These are phyloP conservation scores for Ceratina calcarata DNA, from an alignment of 1,140 invertebrate species.

Conservation along the genomic window DNA sequence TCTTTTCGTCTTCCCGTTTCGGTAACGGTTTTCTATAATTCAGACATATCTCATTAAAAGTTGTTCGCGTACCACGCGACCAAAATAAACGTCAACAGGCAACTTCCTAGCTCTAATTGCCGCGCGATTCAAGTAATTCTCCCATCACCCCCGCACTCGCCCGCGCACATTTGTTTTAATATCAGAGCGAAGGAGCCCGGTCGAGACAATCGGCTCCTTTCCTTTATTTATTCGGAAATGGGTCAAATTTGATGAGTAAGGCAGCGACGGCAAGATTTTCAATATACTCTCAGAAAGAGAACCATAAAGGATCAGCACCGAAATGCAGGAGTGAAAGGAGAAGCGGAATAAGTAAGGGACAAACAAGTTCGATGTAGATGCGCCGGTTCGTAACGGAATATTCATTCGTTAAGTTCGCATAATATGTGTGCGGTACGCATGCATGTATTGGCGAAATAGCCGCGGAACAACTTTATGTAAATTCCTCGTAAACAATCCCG, in stretches of 20 bases:
- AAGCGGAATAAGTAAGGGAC: not conserved
- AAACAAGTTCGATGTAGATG: constrained; percentile 19
- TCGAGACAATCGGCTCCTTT: not conserved
- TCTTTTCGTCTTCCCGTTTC: constrained; percentile 49
- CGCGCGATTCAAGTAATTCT: constrained; percentile 43
- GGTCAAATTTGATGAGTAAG: no score
- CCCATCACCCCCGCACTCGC: not conserved
- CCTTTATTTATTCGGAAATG: not conserved
- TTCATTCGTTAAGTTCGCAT: constrained; percentile 25
- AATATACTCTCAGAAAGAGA: no score
- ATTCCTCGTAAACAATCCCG: constrained; percentile 43
- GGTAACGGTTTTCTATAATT: constrained; percentile 51
- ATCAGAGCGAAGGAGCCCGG: constrained; percentile 6
- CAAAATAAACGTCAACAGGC: constrained; percentile 50
- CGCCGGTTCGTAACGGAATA: constrained; percentile 13
- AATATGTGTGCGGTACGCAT: not conserved
- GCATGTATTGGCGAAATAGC: constrained; percentile 15
- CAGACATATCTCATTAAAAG: constrained; percentile 52
- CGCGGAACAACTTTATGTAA: constrained; percentile 40
- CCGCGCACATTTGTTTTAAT: constrained; percentile 39
- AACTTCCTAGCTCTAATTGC: constrained; percentile 51
- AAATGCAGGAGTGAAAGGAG: no score
- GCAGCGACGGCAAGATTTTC: no score
- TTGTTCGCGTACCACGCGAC: constrained; percentile 41
- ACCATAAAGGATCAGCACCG: no score